A percentile compares a stretch with the other conserved stretches of the same genome.
Evolutionary conservation across 2,797 vertebrate species (phyloP).

Genomic region (Chrosomus eos): DNA sequence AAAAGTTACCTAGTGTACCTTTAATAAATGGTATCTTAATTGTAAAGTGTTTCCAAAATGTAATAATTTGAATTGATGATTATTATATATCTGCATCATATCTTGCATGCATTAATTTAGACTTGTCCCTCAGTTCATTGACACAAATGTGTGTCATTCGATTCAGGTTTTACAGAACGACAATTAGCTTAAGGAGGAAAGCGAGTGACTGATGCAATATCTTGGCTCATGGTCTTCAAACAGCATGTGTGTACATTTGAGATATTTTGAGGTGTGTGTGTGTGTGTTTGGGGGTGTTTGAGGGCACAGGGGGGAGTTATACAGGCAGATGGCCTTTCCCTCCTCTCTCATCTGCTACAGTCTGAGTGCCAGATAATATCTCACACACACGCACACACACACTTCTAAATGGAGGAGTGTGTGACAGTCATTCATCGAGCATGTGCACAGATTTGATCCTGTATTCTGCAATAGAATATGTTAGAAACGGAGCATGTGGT

Average conservation of each 20-base stretch:
- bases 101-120: neutral
- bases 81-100: neutral
- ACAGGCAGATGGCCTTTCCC: constrained; percentile 54
- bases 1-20: too few species aligned
- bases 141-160: neutral
- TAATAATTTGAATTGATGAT: neutral
- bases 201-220: constrained; percentile 25
- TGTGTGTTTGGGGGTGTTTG: constrained; percentile 25
- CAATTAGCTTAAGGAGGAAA: neutral
- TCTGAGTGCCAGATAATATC: constrained; percentile 49
- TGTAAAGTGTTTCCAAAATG: neutral
- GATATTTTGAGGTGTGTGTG: constrained; percentile 43
- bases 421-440: neutral
- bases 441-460: constrained; percentile 31
- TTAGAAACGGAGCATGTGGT: constrained; percentile 6
- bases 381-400: constrained; percentile 33
- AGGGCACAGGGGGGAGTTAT: constrained; percentile 43
- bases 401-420: neutral
- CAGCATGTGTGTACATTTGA: constrained; percentile 33
- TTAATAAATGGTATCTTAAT: too few species aligned
- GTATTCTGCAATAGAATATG: constrained; percentile 13
- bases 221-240: constrained; percentile 8
- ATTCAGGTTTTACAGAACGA: neutral
- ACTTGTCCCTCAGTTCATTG: neutral
- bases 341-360: constrained; percentile 50